Conservation (phyloP, 2,113 vertebrate species). For the Aphelocoma coerulescens region DNA sequence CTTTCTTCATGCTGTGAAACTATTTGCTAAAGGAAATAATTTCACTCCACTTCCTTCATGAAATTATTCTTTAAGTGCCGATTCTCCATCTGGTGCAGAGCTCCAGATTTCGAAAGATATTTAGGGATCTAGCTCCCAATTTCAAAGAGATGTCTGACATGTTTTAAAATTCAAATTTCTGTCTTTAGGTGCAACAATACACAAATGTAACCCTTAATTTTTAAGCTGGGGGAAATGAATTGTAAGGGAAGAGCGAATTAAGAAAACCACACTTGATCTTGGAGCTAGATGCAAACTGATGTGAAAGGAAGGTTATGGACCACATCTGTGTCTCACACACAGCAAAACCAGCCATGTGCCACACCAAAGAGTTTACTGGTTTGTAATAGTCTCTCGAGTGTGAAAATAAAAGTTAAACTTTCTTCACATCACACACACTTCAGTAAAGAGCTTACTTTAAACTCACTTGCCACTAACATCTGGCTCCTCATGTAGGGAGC, state of each 20-base stretch:
- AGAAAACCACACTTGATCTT: background rate
- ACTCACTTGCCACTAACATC: background rate
- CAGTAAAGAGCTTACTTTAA: background rate
- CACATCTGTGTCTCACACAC: background rate
- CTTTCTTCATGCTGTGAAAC: constrained; percentile 12
- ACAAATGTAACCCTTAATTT: background rate
- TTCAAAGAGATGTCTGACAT: background rate
- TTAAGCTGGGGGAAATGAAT: background rate
- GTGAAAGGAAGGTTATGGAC: background rate
- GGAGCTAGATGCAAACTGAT: background rate
- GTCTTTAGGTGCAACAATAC: background rate
- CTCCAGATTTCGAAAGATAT: background rate
- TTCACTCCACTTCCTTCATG: background rate
- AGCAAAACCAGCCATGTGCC: background rate
- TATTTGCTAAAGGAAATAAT: constrained; percentile 40
- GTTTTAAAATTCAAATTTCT: background rate
- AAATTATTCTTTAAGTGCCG: constrained; percentile 10
- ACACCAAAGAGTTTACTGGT: background rate
- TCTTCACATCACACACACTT: background rate
- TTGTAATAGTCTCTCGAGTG: background rate
- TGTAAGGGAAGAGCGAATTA: background rate
- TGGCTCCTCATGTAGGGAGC: background rate
- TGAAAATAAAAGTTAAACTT: background rate
- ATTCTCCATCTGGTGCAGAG: constrained; percentile 30
- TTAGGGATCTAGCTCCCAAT: background rate